Evolutionary conservation across 2,888 invertebrate genomes (phyloP), one percentile per base, ranked within the genome.

Genomic region (Philaethria dido): DNA sequence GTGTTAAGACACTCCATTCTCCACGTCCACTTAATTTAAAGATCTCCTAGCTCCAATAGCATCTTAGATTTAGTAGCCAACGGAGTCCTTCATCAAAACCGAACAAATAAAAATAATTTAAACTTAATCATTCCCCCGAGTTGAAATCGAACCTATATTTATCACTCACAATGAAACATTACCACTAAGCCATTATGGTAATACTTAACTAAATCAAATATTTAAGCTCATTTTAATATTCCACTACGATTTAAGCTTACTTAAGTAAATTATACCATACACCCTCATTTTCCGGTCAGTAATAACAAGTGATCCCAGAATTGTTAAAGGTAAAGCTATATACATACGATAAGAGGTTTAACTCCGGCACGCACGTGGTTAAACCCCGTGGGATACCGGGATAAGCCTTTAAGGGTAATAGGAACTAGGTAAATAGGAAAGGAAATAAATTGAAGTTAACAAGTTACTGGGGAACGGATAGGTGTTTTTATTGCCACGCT

Each of bases 291-390:
- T 16, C 59, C 44, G 67, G 59, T 59, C 59, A 59, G 59, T 68
- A 63, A 68, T 68, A 68, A 66, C 66, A 55, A 57, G 20, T 39
- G 59, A 67, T 63, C 63, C 67, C 67, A 36, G 52, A 22, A 20
- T 20, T 52, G 67, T 63, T 50, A 63, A 60, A 59, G 63, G 59
- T 52, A 64, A 68, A 68, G 63, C 63, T 50, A 47, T 52, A 60
- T 33, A 47, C 59, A 60, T 33, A 65, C 67, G 64, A 68, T 68
- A 45, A 68, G 67, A 68, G 67, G 63, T 59, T 68, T 68, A 68
- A 64, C 64, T 64, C 45, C 50, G 59, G 52, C 63, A 64, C 64
- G 59, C 67, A 59, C 64, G 59, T 59, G 64, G 59, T 63, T 63
- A 50, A 44, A 39, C 52, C 63, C 67, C 67, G 44, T 25, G 62